Evolutionary conservation across 2,113 vertebrate genomes (phyloP).

Genomic region (Elachura formosa): DNA sequence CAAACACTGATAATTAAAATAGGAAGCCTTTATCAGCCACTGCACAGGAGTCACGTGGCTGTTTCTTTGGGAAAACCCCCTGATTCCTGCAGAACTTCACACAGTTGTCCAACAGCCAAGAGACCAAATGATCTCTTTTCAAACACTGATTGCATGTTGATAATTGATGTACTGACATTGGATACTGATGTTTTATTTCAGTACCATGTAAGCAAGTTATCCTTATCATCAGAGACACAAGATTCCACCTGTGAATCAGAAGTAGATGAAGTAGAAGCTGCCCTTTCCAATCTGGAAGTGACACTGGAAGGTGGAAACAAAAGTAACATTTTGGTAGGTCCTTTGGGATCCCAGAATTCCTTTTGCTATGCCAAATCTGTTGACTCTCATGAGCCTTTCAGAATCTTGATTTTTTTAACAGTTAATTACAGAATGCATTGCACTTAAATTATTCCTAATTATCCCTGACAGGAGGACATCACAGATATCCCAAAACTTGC

Average conservation of each 20-base stretch:
- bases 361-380: background rate
- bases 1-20: background rate
- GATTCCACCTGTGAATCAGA: constrained; percentile 80
- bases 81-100: background rate
- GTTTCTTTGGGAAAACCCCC: background rate
- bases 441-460: constrained; percentile 57
- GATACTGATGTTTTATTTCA: constrained; percentile 47
- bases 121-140: background rate
- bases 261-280: constrained; percentile 92
- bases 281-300: constrained; percentile 91
- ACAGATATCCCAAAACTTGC: constrained; percentile 95
- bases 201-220: constrained; percentile 94
- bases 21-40: background rate
- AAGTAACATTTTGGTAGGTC: constrained; percentile 84
- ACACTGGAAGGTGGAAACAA: constrained; percentile 85
- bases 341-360: background rate
- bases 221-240: constrained; percentile 74
- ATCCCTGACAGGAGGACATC: constrained; percentile 89
- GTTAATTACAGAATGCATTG: background rate
- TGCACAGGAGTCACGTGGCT: background rate
- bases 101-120: background rate
- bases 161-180: background rate
- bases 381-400: background rate
- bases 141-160: background rate
- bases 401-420: background rate